These are phyloP conservation scores for Chaetodon trifascialis DNA, from an alignment of 2,113 vertebrate genomes.

Conservation along the genomic window DNA sequence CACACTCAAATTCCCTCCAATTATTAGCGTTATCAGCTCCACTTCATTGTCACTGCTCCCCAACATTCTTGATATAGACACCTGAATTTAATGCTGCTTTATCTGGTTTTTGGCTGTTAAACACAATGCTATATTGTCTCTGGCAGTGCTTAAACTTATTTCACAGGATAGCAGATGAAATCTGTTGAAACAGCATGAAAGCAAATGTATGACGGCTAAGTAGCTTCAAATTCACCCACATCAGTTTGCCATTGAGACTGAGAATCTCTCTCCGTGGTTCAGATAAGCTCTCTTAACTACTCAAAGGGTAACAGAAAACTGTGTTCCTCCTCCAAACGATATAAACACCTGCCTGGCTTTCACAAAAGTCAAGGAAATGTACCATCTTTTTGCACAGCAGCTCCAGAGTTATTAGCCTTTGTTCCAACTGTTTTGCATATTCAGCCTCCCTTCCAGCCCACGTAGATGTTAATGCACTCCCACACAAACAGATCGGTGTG, in stretches of 20 bases:
- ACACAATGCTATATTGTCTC: neutral
- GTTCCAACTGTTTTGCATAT: slow-evolving; percentile 86
- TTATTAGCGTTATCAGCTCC: slow-evolving; percentile 7
- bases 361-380: slow-evolving; percentile 75
- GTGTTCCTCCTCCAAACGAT: slow-evolving; percentile 56
- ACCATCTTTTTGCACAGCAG: slow-evolving; percentile 73
- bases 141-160: neutral
- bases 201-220: slow-evolving; percentile 27
- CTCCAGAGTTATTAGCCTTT: slow-evolving; percentile 82
- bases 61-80: neutral
- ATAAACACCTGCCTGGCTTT: slow-evolving; percentile 53
- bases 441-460: slow-evolving; percentile 83
- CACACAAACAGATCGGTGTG: slow-evolving; percentile 87
- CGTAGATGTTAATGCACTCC: slow-evolving; percentile 87
- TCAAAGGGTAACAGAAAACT: slow-evolving; percentile 52
- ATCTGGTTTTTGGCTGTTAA: slow-evolving; percentile 15
- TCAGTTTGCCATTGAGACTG: slow-evolving; percentile 18
- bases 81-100: slow-evolving; percentile 21
- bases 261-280: slow-evolving; percentile 27
- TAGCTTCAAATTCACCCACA: slow-evolving; percentile 31
- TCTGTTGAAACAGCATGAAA: slow-evolving; percentile 18
- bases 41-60: slow-evolving; percentile 13
- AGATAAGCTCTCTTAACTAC: slow-evolving; percentile 43
- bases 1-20: slow-evolving; percentile 1
- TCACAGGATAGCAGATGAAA: slow-evolving; percentile 25